phyloP scores from a whole-genome alignment of 2,888 invertebrate genomes.

The Baronia brevicornis region DNA sequence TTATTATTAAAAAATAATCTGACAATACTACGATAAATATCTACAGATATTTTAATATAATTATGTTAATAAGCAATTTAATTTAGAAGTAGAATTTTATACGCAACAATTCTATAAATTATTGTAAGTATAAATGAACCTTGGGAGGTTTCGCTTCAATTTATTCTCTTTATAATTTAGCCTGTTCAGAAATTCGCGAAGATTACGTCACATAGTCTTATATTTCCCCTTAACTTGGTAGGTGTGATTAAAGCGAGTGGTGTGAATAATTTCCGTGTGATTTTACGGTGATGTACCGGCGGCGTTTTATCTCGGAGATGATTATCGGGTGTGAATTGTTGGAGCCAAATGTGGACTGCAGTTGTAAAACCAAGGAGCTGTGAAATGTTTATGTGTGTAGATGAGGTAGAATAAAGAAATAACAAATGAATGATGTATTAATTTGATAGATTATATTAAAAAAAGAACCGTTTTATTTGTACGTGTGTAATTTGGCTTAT shows the following conservation, averaged over 20 bases:
- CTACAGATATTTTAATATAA: too few species aligned
- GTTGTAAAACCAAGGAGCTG: constrained; percentile 35
- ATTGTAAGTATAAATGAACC: too few species aligned
- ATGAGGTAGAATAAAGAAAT: constrained; percentile 14
- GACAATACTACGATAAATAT: too few species aligned
- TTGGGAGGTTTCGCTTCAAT: too few species aligned
- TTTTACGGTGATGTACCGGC: constrained; percentile 42
- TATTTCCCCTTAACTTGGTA: constrained; percentile 15
- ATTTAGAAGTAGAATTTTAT: too few species aligned
- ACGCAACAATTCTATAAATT: too few species aligned
- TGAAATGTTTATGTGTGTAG: constrained; percentile 26
- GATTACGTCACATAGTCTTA: constrained; percentile 7
- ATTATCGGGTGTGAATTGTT: constrained; percentile 70
- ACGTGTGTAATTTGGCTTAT: too few species aligned
- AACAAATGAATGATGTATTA: background rate
- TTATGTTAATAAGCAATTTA: too few species aligned
- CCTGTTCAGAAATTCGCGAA: constrained; percentile 3
- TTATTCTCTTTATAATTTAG: too few species aligned
- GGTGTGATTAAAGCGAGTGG: constrained; percentile 18
- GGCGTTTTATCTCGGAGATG: constrained; percentile 56
- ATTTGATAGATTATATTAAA: too few species aligned
- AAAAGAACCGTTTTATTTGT: too few species aligned
- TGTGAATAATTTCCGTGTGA: constrained; percentile 28
- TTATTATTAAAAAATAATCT: too few species aligned
- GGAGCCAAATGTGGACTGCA: constrained; percentile 43